Conservation (phyloP, 2,797 vertebrate genomes). For the Microchirus variegatus region DNA sequence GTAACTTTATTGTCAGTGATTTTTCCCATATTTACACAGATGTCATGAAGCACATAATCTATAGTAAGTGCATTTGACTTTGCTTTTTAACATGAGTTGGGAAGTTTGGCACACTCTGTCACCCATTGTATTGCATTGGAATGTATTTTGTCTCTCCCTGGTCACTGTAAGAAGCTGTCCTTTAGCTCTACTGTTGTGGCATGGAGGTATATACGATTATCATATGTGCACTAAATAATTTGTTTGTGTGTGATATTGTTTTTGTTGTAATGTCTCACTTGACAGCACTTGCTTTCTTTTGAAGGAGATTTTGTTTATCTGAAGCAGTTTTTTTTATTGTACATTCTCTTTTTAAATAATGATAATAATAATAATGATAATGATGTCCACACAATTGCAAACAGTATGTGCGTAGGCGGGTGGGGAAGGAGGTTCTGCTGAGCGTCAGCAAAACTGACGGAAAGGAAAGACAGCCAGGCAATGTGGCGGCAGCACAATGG, state of each 20-base stretch:
- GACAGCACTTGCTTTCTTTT: constrained; percentile 35
- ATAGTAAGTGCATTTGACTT: constrained; percentile 24
- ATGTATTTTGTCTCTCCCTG: constrained; percentile 84
- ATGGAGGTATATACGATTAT: constrained; percentile 46
- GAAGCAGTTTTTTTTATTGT: background rate
- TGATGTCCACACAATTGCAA: background rate
- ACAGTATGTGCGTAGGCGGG: background rate
- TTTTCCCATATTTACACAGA: constrained; percentile 18
- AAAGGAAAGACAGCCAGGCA: constrained; percentile 62
- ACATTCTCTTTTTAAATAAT: no score
- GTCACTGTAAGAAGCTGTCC: constrained; percentile 81
- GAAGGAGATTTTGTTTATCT: constrained; percentile 29
- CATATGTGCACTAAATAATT: constrained; percentile 79
- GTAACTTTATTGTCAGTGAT: constrained; percentile 10
- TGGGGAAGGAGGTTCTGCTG: constrained; percentile 49
- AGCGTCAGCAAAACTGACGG: constrained; percentile 74
- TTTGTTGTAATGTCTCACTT: constrained; percentile 46
- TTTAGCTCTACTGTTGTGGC: constrained; percentile 82
- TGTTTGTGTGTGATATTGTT: constrained; percentile 37
- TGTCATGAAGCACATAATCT: constrained; percentile 22
- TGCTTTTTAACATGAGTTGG: constrained; percentile 37
- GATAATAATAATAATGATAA: background rate
- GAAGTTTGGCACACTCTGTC: constrained; percentile 31
- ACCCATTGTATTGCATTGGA: constrained; percentile 74
- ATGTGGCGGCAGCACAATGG: constrained; percentile 50